Percentiles rank a stretch among this genome's conserved stretches.
Evolutionary conservation across 35 echinoderm and acorn worm genomes (phyloP).

Genomic region (Heliocidaris erythrogramma): DNA sequence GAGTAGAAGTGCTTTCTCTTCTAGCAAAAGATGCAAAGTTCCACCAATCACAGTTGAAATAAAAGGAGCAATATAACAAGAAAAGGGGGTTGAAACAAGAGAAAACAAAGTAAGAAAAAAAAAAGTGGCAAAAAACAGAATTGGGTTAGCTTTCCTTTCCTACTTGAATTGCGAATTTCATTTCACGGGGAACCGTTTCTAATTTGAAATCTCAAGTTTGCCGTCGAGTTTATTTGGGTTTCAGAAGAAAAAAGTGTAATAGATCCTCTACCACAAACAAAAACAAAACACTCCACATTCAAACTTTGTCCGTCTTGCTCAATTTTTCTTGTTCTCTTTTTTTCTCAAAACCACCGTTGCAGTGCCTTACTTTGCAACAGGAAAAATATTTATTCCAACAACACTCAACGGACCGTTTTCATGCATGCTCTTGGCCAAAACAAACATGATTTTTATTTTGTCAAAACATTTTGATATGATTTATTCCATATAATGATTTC

Average conservation of each 20-base stretch:
- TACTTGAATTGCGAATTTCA: neutral
- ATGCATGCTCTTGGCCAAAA: neutral
- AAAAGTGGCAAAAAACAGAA: neutral
- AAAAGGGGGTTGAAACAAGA: neutral
- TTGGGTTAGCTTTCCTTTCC: neutral
- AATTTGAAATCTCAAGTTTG: neutral
- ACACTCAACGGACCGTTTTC: neutral
- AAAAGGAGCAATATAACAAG: neutral
- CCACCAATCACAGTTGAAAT: neutral
- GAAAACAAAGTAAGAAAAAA: neutral
- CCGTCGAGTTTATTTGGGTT: neutral
- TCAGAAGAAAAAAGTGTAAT: conserved; percentile 18
- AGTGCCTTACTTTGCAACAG: neutral
- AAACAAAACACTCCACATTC: conserved; percentile 5
- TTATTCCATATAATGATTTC: neutral
- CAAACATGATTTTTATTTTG: conserved; percentile 5
- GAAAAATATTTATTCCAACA: conserved; percentile 6
- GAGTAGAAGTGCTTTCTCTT: neutral
- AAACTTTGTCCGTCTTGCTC: neutral
- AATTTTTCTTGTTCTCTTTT: neutral
- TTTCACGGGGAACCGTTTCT: conserved; percentile 1
- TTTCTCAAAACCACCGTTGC: neutral
- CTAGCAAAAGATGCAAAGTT: neutral
- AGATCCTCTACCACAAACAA: neutral
- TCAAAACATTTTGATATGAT: conserved; percentile 13